These are phyloP conservation scores for Crematogaster levior DNA, from an alignment of 2,888 invertebrate species.

Conservation along the genomic window DNA sequence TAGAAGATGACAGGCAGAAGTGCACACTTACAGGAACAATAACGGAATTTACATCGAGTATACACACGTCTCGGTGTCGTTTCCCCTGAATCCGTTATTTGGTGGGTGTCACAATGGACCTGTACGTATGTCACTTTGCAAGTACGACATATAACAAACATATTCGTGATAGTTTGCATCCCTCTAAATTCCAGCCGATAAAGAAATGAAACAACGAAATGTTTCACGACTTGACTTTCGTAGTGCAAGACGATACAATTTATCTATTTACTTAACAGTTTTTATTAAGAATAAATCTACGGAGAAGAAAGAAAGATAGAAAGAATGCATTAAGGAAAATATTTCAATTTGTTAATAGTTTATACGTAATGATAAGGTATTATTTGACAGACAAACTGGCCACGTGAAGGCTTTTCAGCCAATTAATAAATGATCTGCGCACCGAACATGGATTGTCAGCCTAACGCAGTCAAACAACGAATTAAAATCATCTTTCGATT, in stretches of 20 bases:
- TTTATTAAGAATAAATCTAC: background rate
- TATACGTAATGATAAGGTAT: background rate
- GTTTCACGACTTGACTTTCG: background rate
- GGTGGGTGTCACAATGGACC: slow-evolving; percentile 22
- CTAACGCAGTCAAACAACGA: too few relatives aligned
- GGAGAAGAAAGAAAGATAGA: background rate
- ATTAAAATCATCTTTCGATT: too few relatives aligned
- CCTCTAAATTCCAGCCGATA: background rate
- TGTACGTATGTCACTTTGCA: slow-evolving; percentile 33
- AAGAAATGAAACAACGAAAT: background rate
- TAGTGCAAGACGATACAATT: background rate
- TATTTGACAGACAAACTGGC: too few relatives aligned
- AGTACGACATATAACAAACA: background rate
- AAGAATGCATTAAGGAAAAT: background rate
- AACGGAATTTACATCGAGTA: slow-evolving; percentile 37
- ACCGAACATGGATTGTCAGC: too few relatives aligned
- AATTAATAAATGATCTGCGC: too few relatives aligned
- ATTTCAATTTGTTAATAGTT: background rate
- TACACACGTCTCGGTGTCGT: slow-evolving; percentile 19
- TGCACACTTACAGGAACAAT: slow-evolving; percentile 40
- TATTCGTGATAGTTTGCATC: background rate
- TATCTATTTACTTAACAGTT: background rate
- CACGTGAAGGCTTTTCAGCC: too few relatives aligned
- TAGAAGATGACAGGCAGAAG: slow-evolving; percentile 28
- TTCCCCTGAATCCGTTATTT: slow-evolving; percentile 38